phyloP scores from a whole-genome alignment of 2,113 vertebrate species.

The Seriola rivoliana region DNA sequence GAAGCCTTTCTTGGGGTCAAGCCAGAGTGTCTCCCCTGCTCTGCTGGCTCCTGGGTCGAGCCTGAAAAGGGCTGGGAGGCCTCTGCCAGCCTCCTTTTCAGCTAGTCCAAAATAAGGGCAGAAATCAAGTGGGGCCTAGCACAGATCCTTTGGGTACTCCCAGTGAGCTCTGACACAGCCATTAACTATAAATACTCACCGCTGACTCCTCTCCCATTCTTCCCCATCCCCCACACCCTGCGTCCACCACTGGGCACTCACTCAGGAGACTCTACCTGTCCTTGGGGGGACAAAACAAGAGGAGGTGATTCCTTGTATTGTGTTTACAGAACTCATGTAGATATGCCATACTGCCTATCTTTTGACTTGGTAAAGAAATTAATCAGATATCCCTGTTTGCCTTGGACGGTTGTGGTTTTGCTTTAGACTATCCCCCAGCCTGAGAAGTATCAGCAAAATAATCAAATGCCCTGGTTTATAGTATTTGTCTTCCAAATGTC shows the following conservation, averaged over 20 bases:
- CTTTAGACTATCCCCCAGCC: not conserved
- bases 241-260: not conserved
- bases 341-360: not conserved
- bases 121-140: slow-evolving; percentile 54
- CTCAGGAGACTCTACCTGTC: slow-evolving; percentile 48
- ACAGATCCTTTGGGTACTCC: slow-evolving; percentile 48
- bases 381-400: slow-evolving; percentile 24
- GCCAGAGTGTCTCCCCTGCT: slow-evolving; percentile 26
- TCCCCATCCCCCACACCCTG: slow-evolving; percentile 34
- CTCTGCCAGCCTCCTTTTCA: slow-evolving; percentile 31
- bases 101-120: slow-evolving; percentile 65
- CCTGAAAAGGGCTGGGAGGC: slow-evolving; percentile 38
- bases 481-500: slow-evolving; percentile 6
- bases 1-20: slow-evolving; percentile 37
- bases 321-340: not conserved
- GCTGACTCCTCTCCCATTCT: slow-evolving; percentile 41
- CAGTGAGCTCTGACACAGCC: slow-evolving; percentile 31
- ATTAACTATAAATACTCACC: slow-evolving; percentile 69
- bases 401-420: not conserved
- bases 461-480: not conserved
- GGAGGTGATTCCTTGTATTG: slow-evolving; percentile 1
- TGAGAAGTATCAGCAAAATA: not conserved
- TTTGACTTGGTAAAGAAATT: slow-evolving; percentile 11
- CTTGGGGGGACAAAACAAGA: not conserved
- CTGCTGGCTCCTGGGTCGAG: slow-evolving; percentile 24